Evolutionary conservation across 2,888 invertebrate genomes (phyloP), one percentile per base, ranked within the genome.

Genomic region (Coleophora deauratella): DNA sequence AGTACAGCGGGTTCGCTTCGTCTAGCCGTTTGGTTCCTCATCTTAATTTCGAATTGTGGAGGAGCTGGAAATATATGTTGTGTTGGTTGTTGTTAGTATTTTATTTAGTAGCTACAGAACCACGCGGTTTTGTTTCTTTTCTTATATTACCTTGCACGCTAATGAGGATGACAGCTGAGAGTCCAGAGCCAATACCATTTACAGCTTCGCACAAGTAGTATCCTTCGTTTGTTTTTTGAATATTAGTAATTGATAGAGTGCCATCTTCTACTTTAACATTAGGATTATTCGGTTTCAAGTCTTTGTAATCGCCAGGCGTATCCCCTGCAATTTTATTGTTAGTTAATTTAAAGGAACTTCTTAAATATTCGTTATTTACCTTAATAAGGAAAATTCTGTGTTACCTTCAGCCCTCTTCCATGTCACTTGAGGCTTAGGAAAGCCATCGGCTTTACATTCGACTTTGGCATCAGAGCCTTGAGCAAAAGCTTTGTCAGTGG

Each of bases 331-430:
- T 27, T 27, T 21, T 8, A 27, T 12, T 9, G 3, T 10, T 9
- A 33, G 27, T 12, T n/a, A 14, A 27, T 15, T 27, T 34, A 30
- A 14, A 1, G 7, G 21, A 11, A 37, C 10, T 33, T n/a, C 31
- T 27, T 9, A 35, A 6, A 15, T n/a, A 8, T 28, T 28, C 6
- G 28, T 28, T 9, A 8, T 28, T 9, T 8, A 28, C 9, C 9
- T 28, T 21, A 21, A 31, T 11, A 31, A 4, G 4, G 11, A 31
- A 10, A 28, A 2, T 2, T n/a, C 40, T 33, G 15, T 43, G 38
- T 33, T 88, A 96, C 96, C 96, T 87, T 95, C 94, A 71, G 96
- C 96, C 89, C 94, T 93, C 86, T 96, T 97, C 97, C 97, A 97
- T 56, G 95, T 95, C 37, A 97, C 95, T 69, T 93, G 92, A 54